Conservation (phyloP, 2,797 vertebrate genomes). For the Lateolabrax maculatus region DNA sequence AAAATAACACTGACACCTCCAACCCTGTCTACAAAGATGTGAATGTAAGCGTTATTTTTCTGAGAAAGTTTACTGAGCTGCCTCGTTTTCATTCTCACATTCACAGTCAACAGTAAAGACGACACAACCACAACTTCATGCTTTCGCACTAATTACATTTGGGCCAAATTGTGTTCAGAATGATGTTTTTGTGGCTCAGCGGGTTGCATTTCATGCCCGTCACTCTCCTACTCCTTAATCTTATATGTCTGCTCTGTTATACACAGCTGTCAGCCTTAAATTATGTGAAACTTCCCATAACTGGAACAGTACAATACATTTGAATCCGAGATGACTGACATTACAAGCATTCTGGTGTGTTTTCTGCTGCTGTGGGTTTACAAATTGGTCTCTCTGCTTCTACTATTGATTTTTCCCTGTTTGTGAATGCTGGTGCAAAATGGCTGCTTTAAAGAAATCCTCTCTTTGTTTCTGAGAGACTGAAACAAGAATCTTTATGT, state of each 20-base stretch:
- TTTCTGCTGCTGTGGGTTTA: conserved; percentile 28
- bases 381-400: conserved; percentile 30
- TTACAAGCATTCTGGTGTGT: background rate
- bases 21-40: background rate
- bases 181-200: conserved; percentile 37
- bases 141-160: conserved; percentile 25
- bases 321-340: conserved; percentile 12
- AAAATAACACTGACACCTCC: conserved; percentile 18
- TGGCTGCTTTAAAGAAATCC: conserved; percentile 1
- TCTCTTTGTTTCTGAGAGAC: background rate
- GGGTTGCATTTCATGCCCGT: conserved; percentile 31
- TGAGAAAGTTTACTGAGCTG: background rate
- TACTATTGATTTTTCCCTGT: conserved; percentile 28
- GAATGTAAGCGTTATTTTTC: conserved; percentile 4
- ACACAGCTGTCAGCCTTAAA: conserved; percentile 12
- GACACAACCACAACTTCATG: conserved; percentile 3
- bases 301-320: conserved; percentile 11
- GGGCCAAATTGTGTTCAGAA: conserved; percentile 23
- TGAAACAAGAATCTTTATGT: background rate
- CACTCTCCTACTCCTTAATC: background rate
- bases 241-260: background rate
- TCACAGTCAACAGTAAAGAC: background rate
- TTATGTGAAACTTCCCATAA: conserved; percentile 11
- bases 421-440: conserved; percentile 7
- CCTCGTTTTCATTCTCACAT: background rate